These are phyloP conservation scores for Agrochola circellaris DNA, from an alignment of 2,888 invertebrate species.

Conservation along the genomic window DNA sequence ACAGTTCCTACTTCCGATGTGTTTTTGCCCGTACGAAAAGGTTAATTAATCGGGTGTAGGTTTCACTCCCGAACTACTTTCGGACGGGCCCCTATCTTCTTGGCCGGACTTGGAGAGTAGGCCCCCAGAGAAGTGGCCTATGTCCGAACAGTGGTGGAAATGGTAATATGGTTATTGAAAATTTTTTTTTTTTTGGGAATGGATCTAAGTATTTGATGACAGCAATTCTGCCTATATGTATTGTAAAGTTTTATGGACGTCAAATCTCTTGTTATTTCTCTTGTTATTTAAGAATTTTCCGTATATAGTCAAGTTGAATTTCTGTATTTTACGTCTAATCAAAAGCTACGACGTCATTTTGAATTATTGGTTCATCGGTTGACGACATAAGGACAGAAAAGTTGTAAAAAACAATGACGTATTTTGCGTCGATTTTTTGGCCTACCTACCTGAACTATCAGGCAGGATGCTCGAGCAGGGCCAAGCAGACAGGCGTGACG, in stretches of 20 bases:
- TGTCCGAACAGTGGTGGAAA: background rate
- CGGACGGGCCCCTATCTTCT: no score
- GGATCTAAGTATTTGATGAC: no score
- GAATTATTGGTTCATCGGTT: background rate
- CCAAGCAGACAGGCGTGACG: background rate
- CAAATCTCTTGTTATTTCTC: background rate
- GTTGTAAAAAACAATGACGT: background rate
- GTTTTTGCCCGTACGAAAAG: no score
- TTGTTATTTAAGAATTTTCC: conserved; percentile 4
- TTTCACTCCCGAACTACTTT: no score
- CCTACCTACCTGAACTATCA: no score
- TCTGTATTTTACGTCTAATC: background rate
- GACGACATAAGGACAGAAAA: background rate
- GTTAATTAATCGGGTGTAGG: no score
- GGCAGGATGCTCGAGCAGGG: background rate
- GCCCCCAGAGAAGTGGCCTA: no score
- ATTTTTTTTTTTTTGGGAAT: background rate
- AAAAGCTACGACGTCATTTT: background rate
- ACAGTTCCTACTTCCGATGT: no score
- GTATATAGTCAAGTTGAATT: background rate
- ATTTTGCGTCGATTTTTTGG: background rate
- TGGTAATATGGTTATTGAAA: background rate
- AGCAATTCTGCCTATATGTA: background rate
- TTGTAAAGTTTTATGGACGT: background rate
- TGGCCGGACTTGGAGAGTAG: no score